These are phyloP conservation scores for Protonemura montana DNA, from an alignment of 2,888 invertebrate genomes.

Conservation along the genomic window DNA sequence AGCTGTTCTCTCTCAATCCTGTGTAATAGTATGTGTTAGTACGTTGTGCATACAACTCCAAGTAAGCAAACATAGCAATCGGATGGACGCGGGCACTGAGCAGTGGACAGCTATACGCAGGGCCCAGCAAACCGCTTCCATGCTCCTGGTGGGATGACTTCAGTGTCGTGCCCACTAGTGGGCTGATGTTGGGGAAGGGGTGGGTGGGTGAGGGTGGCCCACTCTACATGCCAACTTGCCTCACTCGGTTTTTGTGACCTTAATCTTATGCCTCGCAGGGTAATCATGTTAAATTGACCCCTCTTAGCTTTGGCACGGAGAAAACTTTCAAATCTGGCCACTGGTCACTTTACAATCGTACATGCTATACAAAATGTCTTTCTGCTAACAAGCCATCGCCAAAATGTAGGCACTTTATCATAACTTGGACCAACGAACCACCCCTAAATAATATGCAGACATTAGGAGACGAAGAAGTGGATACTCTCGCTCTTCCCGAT, in stretches of 20 bases:
- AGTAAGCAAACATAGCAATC: no score
- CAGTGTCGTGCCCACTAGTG: no score
- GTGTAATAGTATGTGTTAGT: no score
- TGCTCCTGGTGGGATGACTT: background rate
- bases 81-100: no score
- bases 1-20: background rate
- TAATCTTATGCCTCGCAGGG: conserved; percentile 39
- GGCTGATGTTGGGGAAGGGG: no score
- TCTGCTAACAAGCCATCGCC: conserved; percentile 37
- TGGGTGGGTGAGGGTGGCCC: no score
- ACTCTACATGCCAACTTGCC: conserved; percentile 26
- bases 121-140: no score
- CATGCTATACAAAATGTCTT: conserved; percentile 35
- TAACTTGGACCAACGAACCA: background rate
- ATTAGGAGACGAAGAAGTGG: conserved; percentile 8
- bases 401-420: conserved; percentile 38
- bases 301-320: conserved; percentile 13
- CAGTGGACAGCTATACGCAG: no score
- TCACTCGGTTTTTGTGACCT: conserved; percentile 30
- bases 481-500: background rate
- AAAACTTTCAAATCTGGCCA: conserved; percentile 39
- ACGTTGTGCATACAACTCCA: no score
- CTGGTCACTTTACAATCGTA: conserved; percentile 38
- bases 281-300: conserved; percentile 41
- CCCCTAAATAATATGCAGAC: conserved; percentile 36